Percentiles rank a stretch among this genome's conserved stretches.
Evolutionary conservation across 2,113 vertebrate genomes (phyloP).

Genomic region (Pteruthius melanotis): DNA sequence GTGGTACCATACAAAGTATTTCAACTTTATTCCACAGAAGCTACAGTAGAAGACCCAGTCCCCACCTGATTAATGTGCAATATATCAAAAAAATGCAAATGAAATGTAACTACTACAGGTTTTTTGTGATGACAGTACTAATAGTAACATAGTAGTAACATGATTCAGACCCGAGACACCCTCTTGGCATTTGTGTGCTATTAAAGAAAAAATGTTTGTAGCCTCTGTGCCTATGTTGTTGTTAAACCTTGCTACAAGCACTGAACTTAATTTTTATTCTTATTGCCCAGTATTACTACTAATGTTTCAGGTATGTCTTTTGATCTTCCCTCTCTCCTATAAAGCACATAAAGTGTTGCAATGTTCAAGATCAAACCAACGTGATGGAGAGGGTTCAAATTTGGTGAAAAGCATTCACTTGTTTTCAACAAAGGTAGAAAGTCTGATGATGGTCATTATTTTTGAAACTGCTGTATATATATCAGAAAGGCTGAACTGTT

Average conservation of each 20-base stretch:
- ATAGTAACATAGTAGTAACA: background rate
- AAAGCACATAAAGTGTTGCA: background rate
- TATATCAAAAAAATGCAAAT: background rate
- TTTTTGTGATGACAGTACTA: background rate
- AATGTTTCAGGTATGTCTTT: background rate
- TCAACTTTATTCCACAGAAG: background rate
- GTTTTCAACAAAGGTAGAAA: background rate
- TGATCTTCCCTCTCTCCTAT: background rate
- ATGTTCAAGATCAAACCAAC: background rate
- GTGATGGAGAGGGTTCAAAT: background rate
- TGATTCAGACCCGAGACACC: fast-evolving
- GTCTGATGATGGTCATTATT: background rate
- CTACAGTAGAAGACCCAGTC: background rate
- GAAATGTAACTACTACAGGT: background rate
- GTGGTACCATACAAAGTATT: background rate
- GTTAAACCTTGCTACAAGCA: background rate
- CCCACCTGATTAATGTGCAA: background rate
- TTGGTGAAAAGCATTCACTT: background rate
- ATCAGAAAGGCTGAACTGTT: background rate
- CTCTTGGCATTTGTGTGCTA: background rate
- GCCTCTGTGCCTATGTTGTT: background rate
- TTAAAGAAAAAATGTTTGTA: background rate
- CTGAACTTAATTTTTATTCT: background rate
- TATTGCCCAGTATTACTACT: background rate
- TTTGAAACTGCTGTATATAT: background rate